Base-by-base conservation (phyloP, 2,888 invertebrate genomes). In the Alentia gelatinosa region DNA sequence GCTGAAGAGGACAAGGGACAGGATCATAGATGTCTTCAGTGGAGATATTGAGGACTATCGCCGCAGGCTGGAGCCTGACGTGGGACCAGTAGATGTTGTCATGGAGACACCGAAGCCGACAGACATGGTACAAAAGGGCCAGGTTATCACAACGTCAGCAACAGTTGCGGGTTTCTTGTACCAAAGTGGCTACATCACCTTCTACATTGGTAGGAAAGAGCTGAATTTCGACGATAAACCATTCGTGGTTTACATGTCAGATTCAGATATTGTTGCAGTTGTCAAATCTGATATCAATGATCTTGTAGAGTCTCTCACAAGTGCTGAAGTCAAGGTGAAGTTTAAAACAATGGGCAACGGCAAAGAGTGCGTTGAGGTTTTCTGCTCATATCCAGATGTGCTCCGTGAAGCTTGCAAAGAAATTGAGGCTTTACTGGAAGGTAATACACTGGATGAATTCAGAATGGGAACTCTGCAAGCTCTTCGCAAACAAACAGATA, bases 171-270 rank as follows among this genome's bases (percentile, higher is more conserved):
- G 86, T 42, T 86, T 86, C 33, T 47, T 86, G 5, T 86, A 86
- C 86, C 86, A 86, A n/a, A 86, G 86, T 47, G 86, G 86, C 47
- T 86, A 86, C 47, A 86, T 86, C 4, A 86, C 86, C 30, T 86
- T 86, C 86, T 86, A 86, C 30, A 86, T 86, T 47, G 86, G 86
- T 9, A 42, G 86, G 33, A 26, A 35, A 30, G 86, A 86, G 86
- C 86, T 86, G 26, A 86, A 40, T 23, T 86, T 86, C 26, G 86
- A 86, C 26, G 86, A 86, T 19, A 86, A 86, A 30, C 86, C 86
- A 0, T 86, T 47, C 23, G 86, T 47, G 30, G 86, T 47, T 47
- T 50, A 86, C 26, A 42, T 26, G 23, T 47, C 86, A 3, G 86
- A 86, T n/a, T 23, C 47, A 33, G 86, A 86, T 47, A 30, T 86